phyloP scores from a whole-genome alignment of 2,888 invertebrate genomes.

The Sphecodes monilicornis region DNA sequence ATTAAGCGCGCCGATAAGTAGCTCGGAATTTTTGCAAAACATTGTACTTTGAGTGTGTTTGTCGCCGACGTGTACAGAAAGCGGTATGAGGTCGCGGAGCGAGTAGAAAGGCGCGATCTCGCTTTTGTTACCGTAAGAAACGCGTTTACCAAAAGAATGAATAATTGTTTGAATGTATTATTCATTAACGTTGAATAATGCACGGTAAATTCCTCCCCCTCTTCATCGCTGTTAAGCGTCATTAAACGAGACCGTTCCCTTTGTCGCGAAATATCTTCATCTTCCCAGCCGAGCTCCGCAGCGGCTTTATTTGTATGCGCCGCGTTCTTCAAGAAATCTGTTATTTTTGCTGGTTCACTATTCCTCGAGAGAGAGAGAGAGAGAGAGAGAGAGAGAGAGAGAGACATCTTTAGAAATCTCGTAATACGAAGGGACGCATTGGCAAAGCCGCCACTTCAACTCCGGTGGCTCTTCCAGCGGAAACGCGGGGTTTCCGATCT shows the following conservation, averaged over 20 bases:
- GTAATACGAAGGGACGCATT: neutral
- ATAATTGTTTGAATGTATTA: slow-evolving; percentile 3
- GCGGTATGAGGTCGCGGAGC: neutral
- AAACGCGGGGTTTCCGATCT: neutral
- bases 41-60: neutral
- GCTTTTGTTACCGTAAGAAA: slow-evolving; percentile 4
- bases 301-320: neutral
- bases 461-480: neutral
- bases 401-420: neutral
- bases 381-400: neutral
- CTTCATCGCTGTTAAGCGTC: slow-evolving; percentile 7
- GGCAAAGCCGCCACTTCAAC: neutral
- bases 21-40: neutral
- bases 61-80: neutral
- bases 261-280: slow-evolving; percentile 6
- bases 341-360: neutral
- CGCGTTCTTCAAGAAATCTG: slow-evolving; percentile 5
- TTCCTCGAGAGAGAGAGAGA: neutral
- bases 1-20: neutral
- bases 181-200: slow-evolving; percentile 8
- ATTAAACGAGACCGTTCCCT: neutral
- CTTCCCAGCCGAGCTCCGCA: neutral
- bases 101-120: slow-evolving; percentile 1
- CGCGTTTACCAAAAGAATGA: neutral
- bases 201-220: neutral